A percentile compares a stretch with the other conserved stretches of the same genome.
Evolutionary conservation across 2,797 vertebrate species (phyloP).

Genomic region (Anableps anableps): DNA sequence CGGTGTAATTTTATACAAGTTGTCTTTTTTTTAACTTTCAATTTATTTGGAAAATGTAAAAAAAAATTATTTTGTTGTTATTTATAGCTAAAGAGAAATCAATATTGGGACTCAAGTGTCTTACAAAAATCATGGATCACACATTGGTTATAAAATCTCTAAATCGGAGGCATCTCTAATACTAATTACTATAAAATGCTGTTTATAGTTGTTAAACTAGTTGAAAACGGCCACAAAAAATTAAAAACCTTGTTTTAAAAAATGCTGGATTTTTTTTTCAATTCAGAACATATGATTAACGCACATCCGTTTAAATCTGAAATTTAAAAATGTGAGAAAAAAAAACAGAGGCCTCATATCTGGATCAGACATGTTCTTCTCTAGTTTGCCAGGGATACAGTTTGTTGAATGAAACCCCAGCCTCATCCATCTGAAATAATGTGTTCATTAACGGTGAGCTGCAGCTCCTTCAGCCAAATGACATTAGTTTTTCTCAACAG

Average conservation of each 20-base stretch:
- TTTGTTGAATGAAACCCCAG: constrained; percentile 43
- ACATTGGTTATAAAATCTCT: neutral
- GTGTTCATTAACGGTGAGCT: constrained; percentile 51
- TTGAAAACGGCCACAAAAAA: neutral
- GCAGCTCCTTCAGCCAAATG: constrained; percentile 54
- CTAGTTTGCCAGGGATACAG: constrained; percentile 22
- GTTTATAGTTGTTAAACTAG: neutral
- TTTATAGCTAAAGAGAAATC: neutral
- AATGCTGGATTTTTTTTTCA: neutral
- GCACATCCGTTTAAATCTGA: constrained; percentile 14
- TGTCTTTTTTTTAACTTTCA: neutral
- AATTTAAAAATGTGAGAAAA: constrained; percentile 27
- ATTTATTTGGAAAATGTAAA: neutral
- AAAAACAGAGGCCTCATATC: constrained; percentile 21
- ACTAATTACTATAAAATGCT: neutral
- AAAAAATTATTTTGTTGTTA: neutral
- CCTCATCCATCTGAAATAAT: constrained; percentile 47
- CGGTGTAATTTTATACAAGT: neutral
- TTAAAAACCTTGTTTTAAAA: neutral
- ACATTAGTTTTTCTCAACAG: constrained; percentile 58
- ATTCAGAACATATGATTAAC: constrained; percentile 13
- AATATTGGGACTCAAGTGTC: neutral
- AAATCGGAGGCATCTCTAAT: neutral
- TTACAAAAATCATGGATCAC: neutral
- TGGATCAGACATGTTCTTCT: constrained; percentile 21